A percentile compares a stretch with the other conserved stretches of the same genome.
Conservation (phyloP, 1,140 invertebrate genomes). For the Drosophila guanche region DNA sequence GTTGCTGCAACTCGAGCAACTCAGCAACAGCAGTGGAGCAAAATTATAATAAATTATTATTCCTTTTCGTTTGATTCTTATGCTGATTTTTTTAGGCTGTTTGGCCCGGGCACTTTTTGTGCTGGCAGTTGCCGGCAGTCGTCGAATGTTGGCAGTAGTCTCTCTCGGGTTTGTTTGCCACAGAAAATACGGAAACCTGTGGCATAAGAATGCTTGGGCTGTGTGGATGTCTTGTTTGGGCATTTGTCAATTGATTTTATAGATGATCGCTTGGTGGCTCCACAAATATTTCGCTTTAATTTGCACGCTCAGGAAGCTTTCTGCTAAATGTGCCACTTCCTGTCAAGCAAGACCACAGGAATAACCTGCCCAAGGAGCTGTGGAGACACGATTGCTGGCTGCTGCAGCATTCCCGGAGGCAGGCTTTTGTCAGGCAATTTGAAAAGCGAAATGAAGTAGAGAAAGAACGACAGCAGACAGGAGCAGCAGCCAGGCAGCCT, state of each 20-base stretch:
- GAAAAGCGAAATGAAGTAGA: conserved; percentile 72
- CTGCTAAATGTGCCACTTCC: conserved; percentile 56
- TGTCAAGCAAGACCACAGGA: conserved; percentile 50
- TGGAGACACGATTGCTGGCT: conserved; percentile 33
- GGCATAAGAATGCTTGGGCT: conserved; percentile 23
- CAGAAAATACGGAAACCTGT: conserved; percentile 24
- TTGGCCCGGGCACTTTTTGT: conserved; percentile 17
- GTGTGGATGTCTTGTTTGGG: conserved; percentile 27
- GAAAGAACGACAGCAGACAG: conserved; percentile 46
- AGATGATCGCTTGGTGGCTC: conserved; percentile 14
- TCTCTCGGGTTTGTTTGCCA: conserved; percentile 7
- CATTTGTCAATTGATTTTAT: conserved; percentile 31
- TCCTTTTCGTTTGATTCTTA: conserved; percentile 80
- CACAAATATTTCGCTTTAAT: neutral
- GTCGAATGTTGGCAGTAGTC: conserved; percentile 36
- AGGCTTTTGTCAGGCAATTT: conserved; percentile 71
- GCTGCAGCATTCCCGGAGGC: conserved; percentile 58
- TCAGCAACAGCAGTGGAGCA: conserved; percentile 13
- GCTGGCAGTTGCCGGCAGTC: conserved; percentile 36
- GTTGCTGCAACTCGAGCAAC: conserved; percentile 21
- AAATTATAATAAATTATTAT: conserved; percentile 82
- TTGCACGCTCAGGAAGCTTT: conserved; percentile 15
- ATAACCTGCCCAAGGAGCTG: conserved; percentile 36
- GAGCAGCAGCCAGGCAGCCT: conserved; percentile 34
- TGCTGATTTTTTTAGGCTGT: conserved; percentile 73